Conservation (phyloP, 92 coral and sea anemone genomes). For the Phenganax marumi region DNA sequence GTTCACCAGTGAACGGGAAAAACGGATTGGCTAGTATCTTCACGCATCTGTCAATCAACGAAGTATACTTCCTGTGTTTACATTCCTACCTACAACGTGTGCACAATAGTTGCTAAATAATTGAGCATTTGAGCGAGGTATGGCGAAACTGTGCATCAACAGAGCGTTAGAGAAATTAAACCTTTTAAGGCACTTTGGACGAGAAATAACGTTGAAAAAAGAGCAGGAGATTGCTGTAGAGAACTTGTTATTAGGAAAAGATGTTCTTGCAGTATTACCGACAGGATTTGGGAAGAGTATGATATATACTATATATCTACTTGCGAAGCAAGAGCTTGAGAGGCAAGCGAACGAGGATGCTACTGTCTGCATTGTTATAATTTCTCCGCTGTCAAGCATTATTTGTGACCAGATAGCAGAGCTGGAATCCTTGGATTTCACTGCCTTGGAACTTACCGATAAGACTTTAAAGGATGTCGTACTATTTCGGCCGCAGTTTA, state of each 20-base stretch:
- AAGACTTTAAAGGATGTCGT: not conserved
- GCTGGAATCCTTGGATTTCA: constrained; percentile 19
- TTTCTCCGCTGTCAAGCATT: not conserved
- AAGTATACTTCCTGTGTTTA: too few relatives aligned
- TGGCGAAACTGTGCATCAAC: not conserved
- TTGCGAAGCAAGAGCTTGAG: not conserved
- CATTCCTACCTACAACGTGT: too few relatives aligned
- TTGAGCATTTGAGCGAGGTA: too few relatives aligned
- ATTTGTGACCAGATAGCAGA: not conserved
- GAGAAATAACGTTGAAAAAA: not conserved
- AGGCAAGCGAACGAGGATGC: not conserved
- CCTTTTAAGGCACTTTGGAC: not conserved
- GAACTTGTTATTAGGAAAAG: not conserved
- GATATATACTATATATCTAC: not conserved
- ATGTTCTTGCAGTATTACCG: not conserved
- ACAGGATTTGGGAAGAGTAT: constrained; percentile 7
- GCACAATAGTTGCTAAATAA: too few relatives aligned
- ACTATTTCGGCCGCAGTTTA: constrained; percentile 4
- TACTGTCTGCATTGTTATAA: constrained; percentile 19
- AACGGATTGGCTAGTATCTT: too few relatives aligned
- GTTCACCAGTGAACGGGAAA: too few relatives aligned
- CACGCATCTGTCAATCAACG: too few relatives aligned
- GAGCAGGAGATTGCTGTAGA: not conserved
- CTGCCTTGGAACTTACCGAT: constrained; percentile 7
- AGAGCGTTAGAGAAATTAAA: not conserved